Evolutionary conservation across 2,888 invertebrate species (phyloP), one percentile per base, ranked within the genome.

Genomic region (Alsophila aescularia): DNA sequence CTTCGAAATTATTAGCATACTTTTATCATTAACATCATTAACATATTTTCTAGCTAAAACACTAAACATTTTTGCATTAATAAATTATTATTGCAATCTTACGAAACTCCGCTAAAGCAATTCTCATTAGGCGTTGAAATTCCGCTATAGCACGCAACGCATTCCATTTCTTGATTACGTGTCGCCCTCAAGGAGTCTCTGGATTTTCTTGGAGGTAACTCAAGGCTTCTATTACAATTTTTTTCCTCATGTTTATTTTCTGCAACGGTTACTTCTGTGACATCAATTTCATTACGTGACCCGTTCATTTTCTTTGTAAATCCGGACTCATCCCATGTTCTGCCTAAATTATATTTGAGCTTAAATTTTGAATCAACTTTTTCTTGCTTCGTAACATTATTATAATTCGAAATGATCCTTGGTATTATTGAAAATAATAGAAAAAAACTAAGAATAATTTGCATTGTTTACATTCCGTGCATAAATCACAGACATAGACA

Each of bases 61-160:
- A 29, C 10, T 29, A 29, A 29, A 10, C 7, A 24, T 24, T 24
- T 24, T 7, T n/a, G n/a, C 9, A n/a, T 14, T 18, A 37, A 42
- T 12, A 12, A 18, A 14, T 14, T 32, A 18, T 29, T 12, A 48
- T 14, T 10, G 18, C 27, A 9, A 0, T 15, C 81, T 79, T 69
- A 84, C 81, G 58, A 32, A 35, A 39, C 43, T 41, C 78, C 85
- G 16, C 44, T 62, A 58, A 77, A 84, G 61, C 87, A 86, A 27
- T 70, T 63, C 10, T 67, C 60, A 43, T 75, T 72, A 9, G 49
- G 47, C 27, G 18, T 52, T 2, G 68, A 59, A 44, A 51, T 53
- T 42, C 66, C 68, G 42, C 71, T 71, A 29, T 60, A 69, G 62
- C 85, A 84, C 14, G 75, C 68, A 41, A 75, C 32, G 56, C 85